Base-by-base conservation (phyloP, 2,797 vertebrate genomes). In the Pampus argenteus region DNA sequence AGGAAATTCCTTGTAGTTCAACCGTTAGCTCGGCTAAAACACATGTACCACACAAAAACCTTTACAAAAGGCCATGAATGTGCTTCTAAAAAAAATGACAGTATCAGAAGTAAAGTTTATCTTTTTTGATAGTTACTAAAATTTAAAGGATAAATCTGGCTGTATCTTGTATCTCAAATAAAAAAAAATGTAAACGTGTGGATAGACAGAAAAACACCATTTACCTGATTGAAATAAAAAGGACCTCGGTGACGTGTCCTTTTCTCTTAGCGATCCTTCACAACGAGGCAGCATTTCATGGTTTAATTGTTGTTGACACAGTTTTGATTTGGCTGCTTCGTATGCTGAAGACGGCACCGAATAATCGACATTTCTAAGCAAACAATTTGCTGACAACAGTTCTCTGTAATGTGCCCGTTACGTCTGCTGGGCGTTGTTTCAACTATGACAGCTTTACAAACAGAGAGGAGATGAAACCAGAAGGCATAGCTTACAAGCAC, bases 321-420 rank as follows among this genome's bases (percentile, higher is more conserved):
- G 66, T 91, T 91, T 84, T 83, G 76, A 88, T 84, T 84, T 50
- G 55, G 79, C 76, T 71, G 83, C 67, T 67, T 74, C 70, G 29
- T 44, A 76, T 48, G 69, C 71, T 3, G 55, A 1, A 47, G 42
- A 77, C 79, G 50, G 54, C 72, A 9, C 66, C 2, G 34, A 85
- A 84, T 80, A 79, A 87, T 86, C 74, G 45, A 78, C 87, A 64
- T 82, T 85, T 83, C 77, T 77, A 47, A 83, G 81, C 78, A 83
- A 88, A 85, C 88, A 78, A 74, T 86, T 85, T 82, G 86, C 85
- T 81, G 86, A 89, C 87, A 84, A 78, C 79, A 23, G 65, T 72
- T 54, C 76, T 75, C 75, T 78, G 70, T 86, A 86, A 89, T 88
- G 86, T 84, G 71, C 13, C 61, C 20, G 73, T 52, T 69, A n/a